Evolutionary conservation across 2,888 invertebrate species (phyloP).

Genomic region (Diarsia mendica): DNA sequence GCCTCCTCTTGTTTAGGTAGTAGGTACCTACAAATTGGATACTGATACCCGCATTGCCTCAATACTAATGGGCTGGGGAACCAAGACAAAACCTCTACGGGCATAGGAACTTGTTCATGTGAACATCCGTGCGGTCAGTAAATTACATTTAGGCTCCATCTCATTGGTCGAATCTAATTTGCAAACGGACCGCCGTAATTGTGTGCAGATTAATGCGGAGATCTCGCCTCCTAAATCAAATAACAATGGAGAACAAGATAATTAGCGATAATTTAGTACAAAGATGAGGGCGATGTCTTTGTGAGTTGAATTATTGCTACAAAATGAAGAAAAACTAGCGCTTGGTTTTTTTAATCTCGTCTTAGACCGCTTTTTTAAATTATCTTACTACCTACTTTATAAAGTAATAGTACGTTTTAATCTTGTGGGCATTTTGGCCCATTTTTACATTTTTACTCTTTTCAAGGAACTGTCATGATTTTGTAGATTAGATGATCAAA

Average conservation of each 20-base stretch:
- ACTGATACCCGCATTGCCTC: constrained; percentile 38
- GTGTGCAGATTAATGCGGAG: constrained; percentile 53
- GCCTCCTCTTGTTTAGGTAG: constrained; percentile 62
- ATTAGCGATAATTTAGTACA: constrained; percentile 58
- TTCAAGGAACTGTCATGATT: background rate
- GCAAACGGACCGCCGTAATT: constrained; percentile 55
- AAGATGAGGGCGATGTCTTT: constrained; percentile 44
- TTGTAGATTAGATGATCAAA: background rate
- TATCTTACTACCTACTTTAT: background rate
- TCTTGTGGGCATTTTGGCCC: background rate
- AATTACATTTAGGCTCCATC: constrained; percentile 53
- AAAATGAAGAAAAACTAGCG: constrained; percentile 20
- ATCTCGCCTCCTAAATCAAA: constrained; percentile 61
- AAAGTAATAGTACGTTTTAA: background rate
- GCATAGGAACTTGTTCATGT: constrained; percentile 31
- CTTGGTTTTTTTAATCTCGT: background rate
- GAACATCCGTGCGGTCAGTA: constrained; percentile 41
- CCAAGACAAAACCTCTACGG: constrained; percentile 48
- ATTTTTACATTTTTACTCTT: background rate
- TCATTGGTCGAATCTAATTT: constrained; percentile 62
- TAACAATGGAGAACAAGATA: constrained; percentile 54
- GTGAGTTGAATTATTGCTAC: constrained; percentile 44
- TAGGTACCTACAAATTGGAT: constrained; percentile 70
- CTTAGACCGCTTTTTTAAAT: background rate
- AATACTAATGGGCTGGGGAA: constrained; percentile 39